Percentiles rank a stretch among this genome's conserved stretches.
phyloP scores from a whole-genome alignment of 37 sponge, comb jelly and placozoan genomes.

The Crambe crambe region DNA sequence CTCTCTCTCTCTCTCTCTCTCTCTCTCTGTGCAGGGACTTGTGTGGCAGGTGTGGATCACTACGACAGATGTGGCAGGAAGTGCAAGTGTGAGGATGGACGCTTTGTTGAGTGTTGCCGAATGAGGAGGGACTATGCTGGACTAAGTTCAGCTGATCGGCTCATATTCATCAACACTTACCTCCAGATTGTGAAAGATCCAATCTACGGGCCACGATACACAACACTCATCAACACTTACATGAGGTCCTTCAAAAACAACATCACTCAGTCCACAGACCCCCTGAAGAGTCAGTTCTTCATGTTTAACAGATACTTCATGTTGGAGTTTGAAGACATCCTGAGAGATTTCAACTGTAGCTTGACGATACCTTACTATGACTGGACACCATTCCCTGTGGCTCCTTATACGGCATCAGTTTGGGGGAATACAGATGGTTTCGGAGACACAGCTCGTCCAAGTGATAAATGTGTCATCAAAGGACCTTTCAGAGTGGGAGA shows the following conservation, averaged over 20 bases:
- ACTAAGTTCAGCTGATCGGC: conserved; percentile 31
- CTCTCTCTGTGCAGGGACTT: conserved; percentile 17
- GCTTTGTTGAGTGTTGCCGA: conserved; percentile 46
- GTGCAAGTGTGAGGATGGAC: conserved; percentile 59
- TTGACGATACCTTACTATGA: conserved; percentile 80
- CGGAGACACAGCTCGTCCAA: conserved; percentile 41
- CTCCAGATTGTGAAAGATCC: conserved; percentile 44
- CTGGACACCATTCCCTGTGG: conserved; percentile 58
- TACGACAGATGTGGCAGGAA: conserved; percentile 45
- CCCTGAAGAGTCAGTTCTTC: conserved; percentile 59
- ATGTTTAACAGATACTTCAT: conserved; percentile 63
- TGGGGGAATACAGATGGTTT: conserved; percentile 63
- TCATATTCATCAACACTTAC: conserved; percentile 57
- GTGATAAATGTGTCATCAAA: conserved; percentile 52
- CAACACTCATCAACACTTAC: conserved; percentile 45
- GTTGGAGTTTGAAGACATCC: conserved; percentile 72
- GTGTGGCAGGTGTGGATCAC: neutral
- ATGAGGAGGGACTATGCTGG: conserved; percentile 58
- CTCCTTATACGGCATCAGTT: conserved; percentile 57
- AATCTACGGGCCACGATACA: conserved; percentile 52
- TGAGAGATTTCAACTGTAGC: conserved; percentile 54
- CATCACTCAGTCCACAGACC: conserved; percentile 29
- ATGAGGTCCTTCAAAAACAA: conserved; percentile 11
- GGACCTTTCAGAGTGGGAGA: conserved; percentile 58
- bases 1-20: too few species aligned